phyloP scores from a whole-genome alignment of 2,888 invertebrate species.

The Euphydryas editha region DNA sequence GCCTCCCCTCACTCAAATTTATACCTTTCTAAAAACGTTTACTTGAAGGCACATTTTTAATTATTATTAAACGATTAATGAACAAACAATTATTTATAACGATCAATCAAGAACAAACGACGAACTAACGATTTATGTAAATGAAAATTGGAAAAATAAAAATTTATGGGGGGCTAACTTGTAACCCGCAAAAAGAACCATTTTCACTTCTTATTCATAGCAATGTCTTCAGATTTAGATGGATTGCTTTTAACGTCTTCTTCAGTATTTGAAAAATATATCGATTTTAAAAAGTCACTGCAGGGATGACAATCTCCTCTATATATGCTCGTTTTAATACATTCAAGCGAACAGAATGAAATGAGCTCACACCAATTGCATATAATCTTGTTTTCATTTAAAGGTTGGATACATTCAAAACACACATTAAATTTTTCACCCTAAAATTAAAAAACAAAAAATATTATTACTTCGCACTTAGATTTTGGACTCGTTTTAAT shows the following conservation, averaged over 20 bases:
- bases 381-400: slow-evolving; percentile 51
- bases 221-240: background rate
- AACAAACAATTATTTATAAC: no score
- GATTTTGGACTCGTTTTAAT: no score
- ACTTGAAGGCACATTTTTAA: no score
- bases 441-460: slow-evolving; percentile 50
- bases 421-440: slow-evolving; percentile 65
- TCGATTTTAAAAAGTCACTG: slow-evolving; percentile 55
- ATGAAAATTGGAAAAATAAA: no score
- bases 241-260: slow-evolving; percentile 4
- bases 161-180: no score
- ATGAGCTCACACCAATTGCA: slow-evolving; percentile 63
- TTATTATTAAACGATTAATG: no score
- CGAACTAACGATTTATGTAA: no score
- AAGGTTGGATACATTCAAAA: slow-evolving; percentile 68
- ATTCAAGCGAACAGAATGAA: slow-evolving; percentile 63
- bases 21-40: no score
- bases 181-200: no score
- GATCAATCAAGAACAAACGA: no score
- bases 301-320: slow-evolving; percentile 66
- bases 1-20: no score
- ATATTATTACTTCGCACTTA: background rate
- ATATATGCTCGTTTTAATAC: slow-evolving; percentile 58
- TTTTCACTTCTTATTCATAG: background rate
- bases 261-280: slow-evolving; percentile 49